Conservation (phyloP, 2,888 invertebrate species). For the Cerastoderma edule region DNA sequence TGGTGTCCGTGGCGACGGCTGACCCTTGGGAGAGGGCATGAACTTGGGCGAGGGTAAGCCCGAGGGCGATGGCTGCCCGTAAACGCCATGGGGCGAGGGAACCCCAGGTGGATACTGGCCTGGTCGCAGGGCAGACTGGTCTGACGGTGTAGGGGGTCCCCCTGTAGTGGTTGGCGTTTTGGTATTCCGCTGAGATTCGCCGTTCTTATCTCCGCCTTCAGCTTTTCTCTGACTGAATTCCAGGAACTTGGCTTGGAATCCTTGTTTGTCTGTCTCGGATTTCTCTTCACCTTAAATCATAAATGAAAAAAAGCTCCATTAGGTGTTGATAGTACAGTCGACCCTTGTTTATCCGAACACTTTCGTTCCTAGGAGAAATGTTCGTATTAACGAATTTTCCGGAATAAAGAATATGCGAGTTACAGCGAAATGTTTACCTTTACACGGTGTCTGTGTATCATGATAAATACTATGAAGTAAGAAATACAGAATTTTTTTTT, state of each 20-base stretch:
- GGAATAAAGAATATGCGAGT: too few species aligned
- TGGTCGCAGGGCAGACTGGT: constrained; percentile 47
- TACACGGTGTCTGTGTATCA: too few species aligned
- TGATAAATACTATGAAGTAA: too few species aligned
- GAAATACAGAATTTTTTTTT: too few species aligned
- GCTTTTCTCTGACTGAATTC: constrained; percentile 80
- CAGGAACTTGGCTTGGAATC: constrained; percentile 82
- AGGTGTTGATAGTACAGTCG: too few species aligned
- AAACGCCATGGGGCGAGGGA: constrained; percentile 64
- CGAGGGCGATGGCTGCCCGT: constrained; percentile 63
- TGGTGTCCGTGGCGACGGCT: constrained; percentile 78
- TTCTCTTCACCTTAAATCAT: constrained; percentile 85
- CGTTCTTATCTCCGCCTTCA: constrained; percentile 46
- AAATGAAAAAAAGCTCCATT: too few species aligned
- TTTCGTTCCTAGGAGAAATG: too few species aligned
- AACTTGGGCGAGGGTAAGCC: constrained; percentile 74
- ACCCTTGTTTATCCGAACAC: too few species aligned
- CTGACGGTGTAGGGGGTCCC: constrained; percentile 61
- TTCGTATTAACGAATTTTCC: too few species aligned
- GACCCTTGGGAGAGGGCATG: constrained; percentile 74
- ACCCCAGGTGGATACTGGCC: constrained; percentile 61
- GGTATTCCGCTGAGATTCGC: constrained; percentile 41
- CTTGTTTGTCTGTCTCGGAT: constrained; percentile 87
- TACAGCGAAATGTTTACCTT: too few species aligned
- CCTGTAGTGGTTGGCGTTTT: constrained; percentile 58